These are phyloP conservation scores for Diaprepes abbreviatus DNA, from an alignment of 2,888 invertebrate genomes.

Conservation along the genomic window DNA sequence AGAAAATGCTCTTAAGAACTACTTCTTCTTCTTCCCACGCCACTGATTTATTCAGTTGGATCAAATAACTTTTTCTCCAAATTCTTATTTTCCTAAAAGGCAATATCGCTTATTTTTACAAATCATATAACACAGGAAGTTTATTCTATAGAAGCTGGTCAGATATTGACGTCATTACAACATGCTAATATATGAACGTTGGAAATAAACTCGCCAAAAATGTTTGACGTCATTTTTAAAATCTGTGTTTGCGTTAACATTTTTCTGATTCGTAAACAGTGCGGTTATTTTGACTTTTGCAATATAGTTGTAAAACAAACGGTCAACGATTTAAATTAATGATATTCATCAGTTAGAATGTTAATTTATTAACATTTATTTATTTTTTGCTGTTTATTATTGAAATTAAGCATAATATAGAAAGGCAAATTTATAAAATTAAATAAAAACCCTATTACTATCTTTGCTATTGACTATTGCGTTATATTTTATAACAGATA, in stretches of 20 bases:
- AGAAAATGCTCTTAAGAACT: no score
- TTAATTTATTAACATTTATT: no score
- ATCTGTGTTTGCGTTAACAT: conserved; percentile 26
- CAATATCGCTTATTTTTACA: neutral
- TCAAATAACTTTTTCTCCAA: neutral
- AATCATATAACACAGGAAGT: neutral
- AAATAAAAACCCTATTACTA: no score
- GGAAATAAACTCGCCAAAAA: conserved; percentile 25
- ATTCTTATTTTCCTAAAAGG: neutral
- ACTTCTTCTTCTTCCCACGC: no score
- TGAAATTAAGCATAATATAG: no score
- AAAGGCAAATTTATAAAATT: no score
- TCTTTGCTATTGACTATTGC: no score
- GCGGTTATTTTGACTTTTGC: conserved; percentile 14
- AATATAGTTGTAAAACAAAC: neutral
- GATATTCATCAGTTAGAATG: no score
- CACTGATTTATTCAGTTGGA: no score
- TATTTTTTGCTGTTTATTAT: no score
- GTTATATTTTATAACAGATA: no score
- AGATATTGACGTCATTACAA: conserved; percentile 23
- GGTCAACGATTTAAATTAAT: no score
- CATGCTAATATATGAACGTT: conserved; percentile 7
- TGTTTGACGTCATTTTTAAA: conserved; percentile 27
- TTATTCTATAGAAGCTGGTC: neutral
- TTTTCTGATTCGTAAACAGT: conserved; percentile 20